Percentiles rank a stretch among this genome's conserved stretches.
Conservation (phyloP, 2,797 vertebrate genomes). For the Cyprinella venusta region DNA sequence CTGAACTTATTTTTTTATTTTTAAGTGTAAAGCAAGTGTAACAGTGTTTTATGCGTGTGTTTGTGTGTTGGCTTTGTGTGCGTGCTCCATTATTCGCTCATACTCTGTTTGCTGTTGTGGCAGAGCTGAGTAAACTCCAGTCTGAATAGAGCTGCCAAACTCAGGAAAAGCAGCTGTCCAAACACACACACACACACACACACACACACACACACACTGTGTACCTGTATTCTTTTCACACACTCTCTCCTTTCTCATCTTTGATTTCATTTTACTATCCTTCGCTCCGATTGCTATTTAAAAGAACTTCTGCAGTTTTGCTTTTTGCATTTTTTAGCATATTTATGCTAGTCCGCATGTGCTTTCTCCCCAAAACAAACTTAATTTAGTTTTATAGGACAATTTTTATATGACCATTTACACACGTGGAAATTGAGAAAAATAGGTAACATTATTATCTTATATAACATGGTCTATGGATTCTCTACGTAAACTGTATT, state of each 20-base stretch:
- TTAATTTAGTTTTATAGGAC: not conserved
- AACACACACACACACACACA: constrained; percentile 71
- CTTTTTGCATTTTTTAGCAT: not conserved
- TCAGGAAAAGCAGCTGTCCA: constrained; percentile 85
- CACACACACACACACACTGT: constrained; percentile 45
- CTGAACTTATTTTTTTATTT: not conserved
- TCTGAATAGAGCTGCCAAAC: constrained; percentile 67
- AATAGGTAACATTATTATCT: too few species aligned
- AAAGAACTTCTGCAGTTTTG: not conserved
- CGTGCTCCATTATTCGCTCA: constrained; percentile 24
- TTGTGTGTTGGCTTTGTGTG: not conserved
- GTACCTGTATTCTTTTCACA: constrained; percentile 69
- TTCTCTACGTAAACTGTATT: too few species aligned
- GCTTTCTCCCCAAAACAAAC: not conserved
- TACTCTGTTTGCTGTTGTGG: constrained; percentile 37
- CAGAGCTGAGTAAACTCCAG: constrained; percentile 54
- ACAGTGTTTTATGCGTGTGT: constrained; percentile 8
- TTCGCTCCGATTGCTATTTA: not conserved
- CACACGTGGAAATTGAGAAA: not conserved
- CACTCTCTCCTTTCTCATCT: constrained; percentile 1
- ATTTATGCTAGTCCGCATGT: not conserved
- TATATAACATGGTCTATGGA: too few species aligned
- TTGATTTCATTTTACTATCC: not conserved
- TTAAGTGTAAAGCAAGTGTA: constrained; percentile 25
- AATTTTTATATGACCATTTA: not conserved